These are phyloP conservation scores for Drosophila leontia DNA, from an alignment of 1,140 invertebrate genomes.

Conservation along the genomic window DNA sequence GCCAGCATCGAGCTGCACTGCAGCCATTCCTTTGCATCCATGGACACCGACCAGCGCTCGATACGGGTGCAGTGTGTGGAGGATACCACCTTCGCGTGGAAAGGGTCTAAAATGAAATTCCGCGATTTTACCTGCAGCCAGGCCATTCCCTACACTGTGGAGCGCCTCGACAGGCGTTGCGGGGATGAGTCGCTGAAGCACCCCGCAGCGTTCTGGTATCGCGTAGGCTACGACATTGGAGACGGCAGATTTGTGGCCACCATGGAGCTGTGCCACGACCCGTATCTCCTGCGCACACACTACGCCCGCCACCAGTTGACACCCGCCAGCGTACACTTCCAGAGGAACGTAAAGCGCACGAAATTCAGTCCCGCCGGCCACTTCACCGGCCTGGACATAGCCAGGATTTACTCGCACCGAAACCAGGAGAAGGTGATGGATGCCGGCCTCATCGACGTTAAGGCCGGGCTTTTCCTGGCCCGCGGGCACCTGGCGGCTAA, in stretches of 20 bases:
- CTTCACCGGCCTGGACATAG: conserved; percentile 64
- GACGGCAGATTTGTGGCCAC: conserved; percentile 65
- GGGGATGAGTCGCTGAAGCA: conserved; percentile 5
- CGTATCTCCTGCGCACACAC: conserved; percentile 53
- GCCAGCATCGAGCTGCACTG: conserved; percentile 68
- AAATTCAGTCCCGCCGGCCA: conserved; percentile 66
- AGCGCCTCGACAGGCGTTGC: conserved; percentile 47
- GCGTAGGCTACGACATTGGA: conserved; percentile 66
- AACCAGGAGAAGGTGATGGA: conserved; percentile 46
- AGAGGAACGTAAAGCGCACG: conserved; percentile 63
- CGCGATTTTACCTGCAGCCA: conserved; percentile 58
- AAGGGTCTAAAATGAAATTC: conserved; percentile 49
- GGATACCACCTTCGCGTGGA: conserved; percentile 59
- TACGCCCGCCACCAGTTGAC: conserved; percentile 52
- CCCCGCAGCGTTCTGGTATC: conserved; percentile 47
- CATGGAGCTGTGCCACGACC: conserved; percentile 71
- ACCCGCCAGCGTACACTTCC: conserved; percentile 66
- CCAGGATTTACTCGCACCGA: conserved; percentile 54
- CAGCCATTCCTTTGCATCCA: conserved; percentile 46
- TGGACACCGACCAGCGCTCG: conserved; percentile 15
- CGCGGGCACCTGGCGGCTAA: conserved; percentile 89
- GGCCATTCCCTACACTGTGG: conserved; percentile 47
- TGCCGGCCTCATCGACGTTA: conserved; percentile 38
- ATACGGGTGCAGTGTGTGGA: conserved; percentile 59
- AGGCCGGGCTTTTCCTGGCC: conserved; percentile 49